Conservation (phyloP, 2,888 invertebrate species). For the Palloptera scutellata region DNA sequence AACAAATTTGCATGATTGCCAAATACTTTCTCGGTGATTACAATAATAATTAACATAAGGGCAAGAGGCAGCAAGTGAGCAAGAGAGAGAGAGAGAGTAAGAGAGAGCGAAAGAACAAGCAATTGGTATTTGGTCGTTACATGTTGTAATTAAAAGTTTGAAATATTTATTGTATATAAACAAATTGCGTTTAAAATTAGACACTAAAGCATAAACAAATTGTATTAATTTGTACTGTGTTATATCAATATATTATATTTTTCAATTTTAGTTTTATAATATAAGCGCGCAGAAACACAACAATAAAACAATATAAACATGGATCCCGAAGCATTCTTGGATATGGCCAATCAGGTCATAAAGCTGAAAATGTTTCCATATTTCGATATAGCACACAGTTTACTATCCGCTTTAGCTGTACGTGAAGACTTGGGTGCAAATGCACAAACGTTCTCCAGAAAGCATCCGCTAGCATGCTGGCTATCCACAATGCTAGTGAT, state of each 20-base stretch:
- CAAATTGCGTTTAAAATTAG: neutral
- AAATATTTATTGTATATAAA: no score
- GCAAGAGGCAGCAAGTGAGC: neutral
- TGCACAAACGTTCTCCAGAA: conserved; percentile 90
- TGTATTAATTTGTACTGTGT: no score
- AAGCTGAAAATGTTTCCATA: conserved; percentile 99
- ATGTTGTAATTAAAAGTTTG: no score
- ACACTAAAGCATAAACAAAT: conserved; percentile 10
- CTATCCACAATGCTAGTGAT: conserved; percentile 97
- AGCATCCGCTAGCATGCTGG: conserved; percentile 98
- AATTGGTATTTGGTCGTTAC: no score
- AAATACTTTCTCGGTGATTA: no score
- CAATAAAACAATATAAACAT: conserved; percentile 64
- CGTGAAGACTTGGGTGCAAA: conserved; percentile 94
- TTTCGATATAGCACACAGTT: conserved; percentile 97
- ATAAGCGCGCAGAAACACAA: neutral
- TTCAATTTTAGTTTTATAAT: conserved; percentile 1
- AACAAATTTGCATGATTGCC: no score
- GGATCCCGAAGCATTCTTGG: conserved; percentile 96
- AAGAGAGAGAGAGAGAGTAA: neutral
- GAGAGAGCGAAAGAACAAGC: neutral
- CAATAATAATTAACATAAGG: neutral
- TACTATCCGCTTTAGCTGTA: conserved; percentile 92
- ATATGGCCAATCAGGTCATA: conserved; percentile 98
- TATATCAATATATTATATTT: neutral